Base-by-base conservation (phyloP, 1,140 invertebrate genomes). In the Drosophila persimilis region DNA sequence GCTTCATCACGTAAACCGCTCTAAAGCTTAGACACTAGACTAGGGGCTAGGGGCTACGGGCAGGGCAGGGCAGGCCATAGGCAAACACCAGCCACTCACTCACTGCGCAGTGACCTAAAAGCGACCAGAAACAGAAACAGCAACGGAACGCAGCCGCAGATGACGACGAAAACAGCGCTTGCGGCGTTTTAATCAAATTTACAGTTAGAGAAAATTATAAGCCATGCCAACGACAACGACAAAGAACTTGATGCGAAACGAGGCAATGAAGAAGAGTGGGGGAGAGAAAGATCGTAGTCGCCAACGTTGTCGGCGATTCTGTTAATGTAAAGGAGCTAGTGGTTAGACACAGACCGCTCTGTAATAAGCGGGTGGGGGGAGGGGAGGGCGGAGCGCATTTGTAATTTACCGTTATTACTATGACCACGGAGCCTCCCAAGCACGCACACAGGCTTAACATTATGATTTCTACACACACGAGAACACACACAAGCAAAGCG, bases 141-240 rank as follows among this genome's bases (percentile, higher is more conserved):
- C 69, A 61, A 53, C 24, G 24, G 3, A 24, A 5, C 35, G 17
- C 48, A 47, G 43, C 31, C 51, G 39, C 15, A 48, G 60, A 72
- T 53, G 39, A 43, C 41, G 44, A 72, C 48, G 50, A 61, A 67
- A 69, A 47, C 65, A 55, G 41, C 31, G 66, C 58, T 60, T 26
- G 24, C 46, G 54, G 62, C 71, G 72, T 61, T 80, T 61, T 76
- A 85, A 80, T 52, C 50, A 65, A 66, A 59, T 79, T 47, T 86
- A 84, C 80, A 84, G 80, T 84, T 84, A 84, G 48, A 76, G 80
- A 84, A 85, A 83, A 76, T 77, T 80, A 67, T 85, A 84, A 84
- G 76, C 72, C 72, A 65, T 13, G 35, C 11, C 35, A 39, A 39
- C 35, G 35, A 39, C 35, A 39, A 84, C 77, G 70, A 80, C 72